Base-by-base conservation (phyloP, 2,888 invertebrate species). In the Microctonus brassicae region DNA sequence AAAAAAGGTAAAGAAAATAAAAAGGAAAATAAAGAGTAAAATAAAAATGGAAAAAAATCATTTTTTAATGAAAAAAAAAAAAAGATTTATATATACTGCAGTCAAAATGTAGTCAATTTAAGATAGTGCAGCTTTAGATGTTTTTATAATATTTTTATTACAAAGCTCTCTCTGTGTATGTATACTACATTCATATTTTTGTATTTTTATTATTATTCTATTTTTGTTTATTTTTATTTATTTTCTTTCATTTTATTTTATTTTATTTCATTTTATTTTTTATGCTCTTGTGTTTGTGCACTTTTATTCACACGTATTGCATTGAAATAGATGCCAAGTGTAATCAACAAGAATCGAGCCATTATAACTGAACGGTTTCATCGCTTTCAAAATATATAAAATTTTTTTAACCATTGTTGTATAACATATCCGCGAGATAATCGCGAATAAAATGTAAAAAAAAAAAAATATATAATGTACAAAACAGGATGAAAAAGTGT, bases 401-500 rank as follows among this genome's bases (percentile, higher is more conserved):
- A 29, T 29, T 29, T 47, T 47, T 63, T 63, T 24, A 6, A 24
- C 42, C n/a, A 22, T 24, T 10, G 7, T 47, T 42, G 47, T 24
- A 26, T 26, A 17, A 26, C 63, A 42, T 47, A 63, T 26, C 47
- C 63, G 63, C 26, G 13, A n/a, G 63, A 29, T 47, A 42, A n/a
- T 34, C 22, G 39, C 22, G 39, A 68, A 69, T 69, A 72, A 60
- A 65, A 26, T 69, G 36, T 29, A 55, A 47, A 53, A 42, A 63
- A 17, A 64, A 64, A 55, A 52, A 26, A 68, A 68, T 65, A 68
- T 65, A 61, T 42, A 33, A 60, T 10, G 17, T 4, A 60, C 60
- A 42, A 60, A 62, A 52, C 61, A 52, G n/a, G 69, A 29, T 69
- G 79, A 80, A 79, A 81, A 81, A 84, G 84, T 82, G 84, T 84